Percentiles rank a stretch among this genome's conserved stretches.
Evolutionary conservation across 2,888 invertebrate genomes (phyloP).

Genomic region (Chaitophorus viminalis): DNA sequence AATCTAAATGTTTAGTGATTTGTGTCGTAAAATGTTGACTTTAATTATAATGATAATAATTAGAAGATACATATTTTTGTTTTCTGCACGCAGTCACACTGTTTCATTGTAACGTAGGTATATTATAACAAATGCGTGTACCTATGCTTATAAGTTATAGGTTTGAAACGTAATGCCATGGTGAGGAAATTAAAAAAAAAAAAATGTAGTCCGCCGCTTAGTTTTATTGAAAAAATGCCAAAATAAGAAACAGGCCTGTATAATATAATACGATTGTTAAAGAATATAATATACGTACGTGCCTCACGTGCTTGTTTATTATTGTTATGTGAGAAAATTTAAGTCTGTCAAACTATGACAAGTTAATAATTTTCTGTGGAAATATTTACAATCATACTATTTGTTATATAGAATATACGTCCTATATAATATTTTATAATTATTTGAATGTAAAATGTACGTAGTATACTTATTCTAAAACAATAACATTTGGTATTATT

Average conservation of each 20-base stretch:
- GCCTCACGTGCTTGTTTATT: slow-evolving; percentile 22
- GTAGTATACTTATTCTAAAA: no score
- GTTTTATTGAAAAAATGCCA: slow-evolving; percentile 46
- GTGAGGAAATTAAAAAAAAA: not conserved
- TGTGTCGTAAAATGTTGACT: slow-evolving; percentile 31
- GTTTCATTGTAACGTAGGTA: not conserved
- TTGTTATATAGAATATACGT: no score
- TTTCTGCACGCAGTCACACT: not conserved
- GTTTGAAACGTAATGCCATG: not conserved
- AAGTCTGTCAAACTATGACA: slow-evolving; percentile 17
- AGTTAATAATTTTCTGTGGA: slow-evolving; percentile 30
- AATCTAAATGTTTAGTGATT: slow-evolving; percentile 34
- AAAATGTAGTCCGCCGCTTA: not conserved
- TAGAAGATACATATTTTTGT: slow-evolving; percentile 1
- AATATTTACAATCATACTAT: not conserved
- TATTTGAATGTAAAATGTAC: not conserved
- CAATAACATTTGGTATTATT: no score
- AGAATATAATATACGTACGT: not conserved
- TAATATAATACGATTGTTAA: not conserved
- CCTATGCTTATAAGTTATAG: not conserved
- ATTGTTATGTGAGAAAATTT: slow-evolving; percentile 33
- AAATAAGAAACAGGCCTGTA: slow-evolving; percentile 1
- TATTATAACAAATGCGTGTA: not conserved
- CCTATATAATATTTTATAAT: not conserved
- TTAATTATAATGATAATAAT: slow-evolving; percentile 2